These are phyloP conservation scores for Podotricha telesiphe DNA, from an alignment of 2,888 invertebrate species.

Conservation along the genomic window DNA sequence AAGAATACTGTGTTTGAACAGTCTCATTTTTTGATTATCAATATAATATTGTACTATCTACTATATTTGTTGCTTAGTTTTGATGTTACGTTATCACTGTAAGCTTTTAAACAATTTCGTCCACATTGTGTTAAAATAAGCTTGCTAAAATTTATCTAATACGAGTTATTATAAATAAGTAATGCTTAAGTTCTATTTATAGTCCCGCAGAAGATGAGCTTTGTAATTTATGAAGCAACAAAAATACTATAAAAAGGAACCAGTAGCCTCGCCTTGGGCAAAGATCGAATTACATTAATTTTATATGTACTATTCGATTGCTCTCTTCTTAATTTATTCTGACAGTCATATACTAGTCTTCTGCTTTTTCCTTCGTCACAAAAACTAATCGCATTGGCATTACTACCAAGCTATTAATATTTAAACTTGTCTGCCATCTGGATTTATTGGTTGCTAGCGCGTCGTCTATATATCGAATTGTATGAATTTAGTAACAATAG, in stretches of 20 bases:
- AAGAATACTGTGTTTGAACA: constrained; percentile 55
- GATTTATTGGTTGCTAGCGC: constrained; percentile 25
- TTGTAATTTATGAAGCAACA: constrained; percentile 15
- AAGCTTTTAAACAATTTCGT: too few species aligned
- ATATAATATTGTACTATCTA: constrained; percentile 12
- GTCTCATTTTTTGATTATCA: constrained; percentile 42
- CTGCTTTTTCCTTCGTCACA: constrained; percentile 30
- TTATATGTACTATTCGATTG: constrained; percentile 28
- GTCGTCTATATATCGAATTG: neutral
- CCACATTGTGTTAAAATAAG: neutral
- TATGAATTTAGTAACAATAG: neutral
- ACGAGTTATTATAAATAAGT: constrained; percentile 10
- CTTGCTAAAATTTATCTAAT: neutral
- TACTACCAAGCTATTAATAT: constrained; percentile 10
- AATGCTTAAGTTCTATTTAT: constrained; percentile 15
- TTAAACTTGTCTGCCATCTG: constrained; percentile 16
- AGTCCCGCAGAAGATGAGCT: neutral
- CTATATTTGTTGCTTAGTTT: neutral
- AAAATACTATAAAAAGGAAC: constrained; percentile 30
- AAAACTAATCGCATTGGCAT: constrained; percentile 36
- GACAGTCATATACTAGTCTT: constrained; percentile 39
- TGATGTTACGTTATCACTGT: too few species aligned
- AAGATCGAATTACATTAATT: constrained; percentile 35
- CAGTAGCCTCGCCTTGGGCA: constrained; percentile 30
- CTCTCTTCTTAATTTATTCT: constrained; percentile 43